These are phyloP conservation scores for Mycalesis mineus DNA, from an alignment of 2,888 invertebrate genomes.

Conservation along the genomic window DNA sequence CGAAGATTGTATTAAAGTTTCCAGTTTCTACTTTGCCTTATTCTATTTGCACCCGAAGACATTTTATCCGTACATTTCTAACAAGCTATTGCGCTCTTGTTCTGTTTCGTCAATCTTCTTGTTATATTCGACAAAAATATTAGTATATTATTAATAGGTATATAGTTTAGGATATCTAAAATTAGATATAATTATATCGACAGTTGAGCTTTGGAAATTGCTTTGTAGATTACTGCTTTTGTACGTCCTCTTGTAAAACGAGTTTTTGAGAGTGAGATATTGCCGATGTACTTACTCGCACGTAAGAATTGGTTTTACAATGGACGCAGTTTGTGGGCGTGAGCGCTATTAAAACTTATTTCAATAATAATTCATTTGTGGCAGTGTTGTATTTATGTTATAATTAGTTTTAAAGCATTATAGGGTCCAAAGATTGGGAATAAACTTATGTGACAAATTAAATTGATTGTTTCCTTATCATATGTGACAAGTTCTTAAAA, in stretches of 20 bases:
- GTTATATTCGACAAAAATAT: constrained; percentile 50
- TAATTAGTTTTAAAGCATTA: constrained; percentile 83
- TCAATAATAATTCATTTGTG: constrained; percentile 51
- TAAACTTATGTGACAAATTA: constrained; percentile 81
- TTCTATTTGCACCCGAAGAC: constrained; percentile 12
- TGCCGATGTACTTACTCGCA: constrained; percentile 25
- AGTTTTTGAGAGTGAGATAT: constrained; percentile 35
- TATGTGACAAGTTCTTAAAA: constrained; percentile 25
- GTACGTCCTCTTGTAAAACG: constrained; percentile 50
- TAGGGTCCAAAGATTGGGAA: constrained; percentile 86
- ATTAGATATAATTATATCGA: constrained; percentile 55
- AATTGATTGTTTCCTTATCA: constrained; percentile 54
- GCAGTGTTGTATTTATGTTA: constrained; percentile 77
- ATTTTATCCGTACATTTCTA: constrained; percentile 13
- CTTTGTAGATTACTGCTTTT: constrained; percentile 63
- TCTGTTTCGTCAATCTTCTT: constrained; percentile 41
- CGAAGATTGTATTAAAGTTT: constrained; percentile 21
- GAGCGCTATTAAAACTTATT: constrained; percentile 49
- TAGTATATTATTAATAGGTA: constrained; percentile 49
- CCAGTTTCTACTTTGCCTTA: constrained; percentile 13
- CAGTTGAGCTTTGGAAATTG: constrained; percentile 63
- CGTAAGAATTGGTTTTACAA: constrained; percentile 48
- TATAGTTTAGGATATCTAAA: constrained; percentile 60
- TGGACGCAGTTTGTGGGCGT: constrained; percentile 41
- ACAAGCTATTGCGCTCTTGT: constrained; percentile 18